These are phyloP conservation scores for Podiceps cristatus DNA, from an alignment of 2,113 vertebrate species.

Conservation along the genomic window DNA sequence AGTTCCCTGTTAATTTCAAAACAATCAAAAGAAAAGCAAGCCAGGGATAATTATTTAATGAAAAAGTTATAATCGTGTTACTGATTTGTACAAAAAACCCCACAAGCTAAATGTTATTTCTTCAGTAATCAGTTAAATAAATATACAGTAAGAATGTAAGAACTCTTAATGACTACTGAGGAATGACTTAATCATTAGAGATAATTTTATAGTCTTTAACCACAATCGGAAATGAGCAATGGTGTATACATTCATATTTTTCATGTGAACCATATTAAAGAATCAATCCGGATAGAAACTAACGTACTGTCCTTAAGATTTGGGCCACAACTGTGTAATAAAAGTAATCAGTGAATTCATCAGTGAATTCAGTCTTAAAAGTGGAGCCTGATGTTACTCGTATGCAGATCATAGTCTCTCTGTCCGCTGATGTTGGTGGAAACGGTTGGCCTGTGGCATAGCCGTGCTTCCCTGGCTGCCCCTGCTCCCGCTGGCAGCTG, in stretches of 20 bases:
- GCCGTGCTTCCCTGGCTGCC: not conserved
- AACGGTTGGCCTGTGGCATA: fast-evolving
- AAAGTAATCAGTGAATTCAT: not conserved
- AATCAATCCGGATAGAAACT: not conserved
- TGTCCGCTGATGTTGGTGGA: fast-evolving
- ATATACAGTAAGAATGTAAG: not conserved
- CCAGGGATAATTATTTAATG: not conserved
- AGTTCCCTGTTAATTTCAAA: not conserved
- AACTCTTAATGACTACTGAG: not conserved
- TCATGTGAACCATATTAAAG: not conserved
- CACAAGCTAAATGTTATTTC: not conserved
- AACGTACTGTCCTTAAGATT: not conserved
- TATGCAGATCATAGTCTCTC: not conserved
- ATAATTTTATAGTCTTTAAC: constrained; percentile 9
- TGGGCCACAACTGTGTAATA: not conserved
- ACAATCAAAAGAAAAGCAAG: not conserved
- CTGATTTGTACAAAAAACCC: not conserved
- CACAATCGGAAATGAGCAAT: not conserved
- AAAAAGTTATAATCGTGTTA: not conserved
- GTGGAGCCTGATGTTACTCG: not conserved
- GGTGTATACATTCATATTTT: not conserved
- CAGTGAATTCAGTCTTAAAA: not conserved
- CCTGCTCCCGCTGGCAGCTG: not conserved
- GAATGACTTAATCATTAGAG: not conserved
- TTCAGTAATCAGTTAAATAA: constrained; percentile 12